phyloP scores from a whole-genome alignment of 92 coral and sea anemone genomes.

The Actinernus sp. region DNA sequence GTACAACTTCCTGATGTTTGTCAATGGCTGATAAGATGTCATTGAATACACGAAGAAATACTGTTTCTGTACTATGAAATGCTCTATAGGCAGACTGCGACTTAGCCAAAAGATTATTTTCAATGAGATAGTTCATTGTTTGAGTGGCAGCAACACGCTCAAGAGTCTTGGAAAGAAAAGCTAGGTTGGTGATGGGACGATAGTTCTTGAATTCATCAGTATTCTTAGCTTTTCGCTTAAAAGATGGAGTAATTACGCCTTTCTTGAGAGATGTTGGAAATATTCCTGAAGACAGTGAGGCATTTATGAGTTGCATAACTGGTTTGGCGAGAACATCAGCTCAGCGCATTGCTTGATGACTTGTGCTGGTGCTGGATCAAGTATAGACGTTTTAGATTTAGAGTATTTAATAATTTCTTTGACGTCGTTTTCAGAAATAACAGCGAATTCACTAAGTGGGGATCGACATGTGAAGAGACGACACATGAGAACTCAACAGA shows the following conservation, averaged over 20 bases:
- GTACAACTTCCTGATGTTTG: conserved; percentile 8
- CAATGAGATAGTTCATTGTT: conserved; percentile 31
- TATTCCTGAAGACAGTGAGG: conserved; percentile 45
- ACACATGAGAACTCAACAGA: conserved; percentile 15
- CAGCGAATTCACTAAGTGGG: conserved; percentile 14
- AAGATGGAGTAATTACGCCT: conserved; percentile 20
- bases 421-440: conserved; percentile 23
- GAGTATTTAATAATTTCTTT: conserved; percentile 17
- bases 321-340: too few species aligned
- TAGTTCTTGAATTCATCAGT: conserved; percentile 39
- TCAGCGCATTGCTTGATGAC: conserved; percentile 20
- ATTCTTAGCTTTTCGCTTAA: conserved; percentile 23
- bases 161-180: conserved; percentile 51
- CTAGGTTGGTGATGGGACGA: conserved; percentile 55
- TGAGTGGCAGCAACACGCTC: conserved; percentile 61
- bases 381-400: conserved; percentile 34
- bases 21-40: conserved; percentile 24
- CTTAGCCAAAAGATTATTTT: conserved; percentile 45
- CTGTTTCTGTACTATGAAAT: conserved; percentile 47
- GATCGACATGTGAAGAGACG: conserved; percentile 15
- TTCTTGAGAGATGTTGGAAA: conserved; percentile 38
- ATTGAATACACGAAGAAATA: conserved; percentile 34
- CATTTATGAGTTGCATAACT: too few species aligned
- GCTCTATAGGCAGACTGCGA: conserved; percentile 60
- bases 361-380: conserved; percentile 34